Evolutionary conservation across 2,797 vertebrate genomes (phyloP), one percentile per base, ranked within the genome.

Genomic region (Remorina albescens): DNA sequence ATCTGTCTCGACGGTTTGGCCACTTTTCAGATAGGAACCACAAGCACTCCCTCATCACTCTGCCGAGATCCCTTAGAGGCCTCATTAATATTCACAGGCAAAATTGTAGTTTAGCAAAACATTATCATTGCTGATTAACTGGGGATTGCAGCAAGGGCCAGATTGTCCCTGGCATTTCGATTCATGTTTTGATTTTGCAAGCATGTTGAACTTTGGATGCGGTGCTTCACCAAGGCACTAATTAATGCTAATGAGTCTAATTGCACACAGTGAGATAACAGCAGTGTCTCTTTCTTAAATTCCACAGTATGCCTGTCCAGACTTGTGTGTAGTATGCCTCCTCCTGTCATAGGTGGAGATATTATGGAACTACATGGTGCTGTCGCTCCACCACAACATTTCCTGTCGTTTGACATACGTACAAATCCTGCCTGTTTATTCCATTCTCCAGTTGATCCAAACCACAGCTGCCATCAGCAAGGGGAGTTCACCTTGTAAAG

Each of bases 1-100:
- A 80, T 85, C 81, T 83, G 79, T 78, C 64, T 74, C 49, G 0
- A 73, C n/a, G n/a, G 65, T 71, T 67, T 69, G 75, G 67, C 49
- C 54, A 53, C 58, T 83, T 87, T 74, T 79, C 70, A 75, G 72
- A 73, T 53, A 53, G 58, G 47, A 78, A 60, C 67, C 71, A 67
- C 32, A 6, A 59, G 70, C 56, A 15, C 74, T 71, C 75, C 62
- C 73, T 83, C 71, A 73, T 88, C 86, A 44, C 65, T 63, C 18
- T 3, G 37, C 83, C 58, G 54, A 74, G 59, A 74, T 82, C 79
- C 83, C 82, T 84, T 6, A 68, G 80, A 89, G 82, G 47, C 71
- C 46, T 74, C 71, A 82, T 89, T 85, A 85, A 85, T 89, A 92
- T 92, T 88, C 89, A 88, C 88, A 80, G 68, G 74, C 58, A 44